Conservation (phyloP, 1,140 invertebrate genomes). For the Bombus soroeensis region DNA sequence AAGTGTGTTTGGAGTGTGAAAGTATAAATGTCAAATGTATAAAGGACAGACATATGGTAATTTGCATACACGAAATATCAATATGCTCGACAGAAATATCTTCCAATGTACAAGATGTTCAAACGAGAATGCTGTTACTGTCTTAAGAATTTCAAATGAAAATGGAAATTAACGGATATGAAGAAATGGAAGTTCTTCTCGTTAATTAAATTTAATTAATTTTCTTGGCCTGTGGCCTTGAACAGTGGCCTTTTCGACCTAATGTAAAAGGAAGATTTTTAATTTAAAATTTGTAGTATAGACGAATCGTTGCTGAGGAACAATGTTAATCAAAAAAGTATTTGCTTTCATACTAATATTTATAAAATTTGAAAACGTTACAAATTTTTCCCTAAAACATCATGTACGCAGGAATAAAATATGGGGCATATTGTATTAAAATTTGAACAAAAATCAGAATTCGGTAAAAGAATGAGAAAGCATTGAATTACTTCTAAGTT, state of each 20-base stretch:
- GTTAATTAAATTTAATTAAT: conserved; percentile 73
- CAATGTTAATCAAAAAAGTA: conserved; percentile 63
- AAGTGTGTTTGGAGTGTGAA: conserved; percentile 56
- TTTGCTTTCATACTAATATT: conserved; percentile 65
- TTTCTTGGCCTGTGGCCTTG: conserved; percentile 80
- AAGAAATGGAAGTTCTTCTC: conserved; percentile 48
- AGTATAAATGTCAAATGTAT: conserved; percentile 57
- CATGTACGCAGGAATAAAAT: conserved; percentile 66
- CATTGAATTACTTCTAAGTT: conserved; percentile 18
- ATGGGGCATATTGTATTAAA: conserved; percentile 67
- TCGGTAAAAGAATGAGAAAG: conserved; percentile 27
- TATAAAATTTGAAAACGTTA: conserved; percentile 47
- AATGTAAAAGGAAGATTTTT: conserved; percentile 71
- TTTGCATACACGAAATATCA: conserved; percentile 57
- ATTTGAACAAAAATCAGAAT: conserved; percentile 42
- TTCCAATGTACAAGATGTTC: conserved; percentile 66
- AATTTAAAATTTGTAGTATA: conserved; percentile 66
- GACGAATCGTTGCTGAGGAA: conserved; percentile 53
- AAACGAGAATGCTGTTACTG: conserved; percentile 59
- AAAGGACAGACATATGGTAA: conserved; percentile 55
- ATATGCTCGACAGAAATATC: conserved; percentile 65
- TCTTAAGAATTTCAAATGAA: conserved; percentile 57
- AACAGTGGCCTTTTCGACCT: conserved; percentile 80
- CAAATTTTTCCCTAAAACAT: conserved; percentile 63
- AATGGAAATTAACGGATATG: conserved; percentile 52